Conservation (phyloP, 2,113 vertebrate species). For the Rousettus leschenaultii region DNA sequence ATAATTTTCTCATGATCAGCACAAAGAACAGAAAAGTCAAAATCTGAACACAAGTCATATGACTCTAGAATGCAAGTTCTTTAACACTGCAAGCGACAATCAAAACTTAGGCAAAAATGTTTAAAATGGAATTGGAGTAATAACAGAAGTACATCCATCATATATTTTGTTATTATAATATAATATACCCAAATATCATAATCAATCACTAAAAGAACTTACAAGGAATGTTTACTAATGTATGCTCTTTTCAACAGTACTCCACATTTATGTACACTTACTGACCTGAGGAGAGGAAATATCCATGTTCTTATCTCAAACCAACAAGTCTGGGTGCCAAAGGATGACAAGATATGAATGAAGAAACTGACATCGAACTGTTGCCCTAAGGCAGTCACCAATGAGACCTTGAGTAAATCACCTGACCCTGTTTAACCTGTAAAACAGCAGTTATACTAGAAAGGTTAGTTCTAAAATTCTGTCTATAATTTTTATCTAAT, state of each 20-base stretch:
- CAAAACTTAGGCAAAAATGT: not conserved
- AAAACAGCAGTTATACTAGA: not conserved
- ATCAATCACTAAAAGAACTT: not conserved
- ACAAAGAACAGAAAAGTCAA: not conserved
- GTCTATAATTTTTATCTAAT: not conserved
- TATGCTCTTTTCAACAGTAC: not conserved
- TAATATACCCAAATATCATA: not conserved
- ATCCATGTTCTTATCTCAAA: not conserved
- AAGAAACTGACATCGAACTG: not conserved
- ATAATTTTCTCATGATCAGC: not conserved
- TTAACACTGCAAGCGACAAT: not conserved
- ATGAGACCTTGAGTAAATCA: not conserved
- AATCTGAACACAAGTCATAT: not conserved
- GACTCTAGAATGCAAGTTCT: not conserved
- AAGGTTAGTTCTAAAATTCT: not conserved
- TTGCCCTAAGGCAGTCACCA: not conserved
- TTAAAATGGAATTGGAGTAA: not conserved
- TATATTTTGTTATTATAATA: not conserved
- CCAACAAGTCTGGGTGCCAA: not conserved
- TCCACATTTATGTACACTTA: not conserved
- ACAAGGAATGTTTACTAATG: not conserved
- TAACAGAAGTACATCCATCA: not conserved
- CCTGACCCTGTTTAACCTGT: not conserved
- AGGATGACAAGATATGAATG: not conserved
- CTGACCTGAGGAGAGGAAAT: not conserved